Evolutionary conservation across 2,888 invertebrate species (phyloP).

Genomic region (Thumatha senex): DNA sequence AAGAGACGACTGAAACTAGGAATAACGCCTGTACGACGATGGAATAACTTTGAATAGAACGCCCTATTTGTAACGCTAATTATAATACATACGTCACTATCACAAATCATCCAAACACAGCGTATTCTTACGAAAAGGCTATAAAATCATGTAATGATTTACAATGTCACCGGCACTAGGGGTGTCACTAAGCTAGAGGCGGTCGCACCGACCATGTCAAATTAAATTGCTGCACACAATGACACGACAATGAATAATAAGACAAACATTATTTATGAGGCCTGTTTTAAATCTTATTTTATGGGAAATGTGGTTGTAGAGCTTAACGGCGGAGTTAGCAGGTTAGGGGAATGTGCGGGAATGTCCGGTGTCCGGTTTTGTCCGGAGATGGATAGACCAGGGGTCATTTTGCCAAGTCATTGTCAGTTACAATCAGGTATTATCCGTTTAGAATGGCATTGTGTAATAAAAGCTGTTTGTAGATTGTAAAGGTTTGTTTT

Average conservation of each 20-base stretch:
- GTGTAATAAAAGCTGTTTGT: constrained; percentile 8
- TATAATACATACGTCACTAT: not conserved
- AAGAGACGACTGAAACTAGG: too few species aligned
- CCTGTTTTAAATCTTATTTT: constrained; percentile 77
- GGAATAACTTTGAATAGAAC: too few species aligned
- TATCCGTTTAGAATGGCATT: constrained; percentile 17
- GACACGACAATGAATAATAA: constrained; percentile 56
- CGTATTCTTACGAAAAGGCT: not conserved
- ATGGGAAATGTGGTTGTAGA: constrained; percentile 77
- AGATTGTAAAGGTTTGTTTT: constrained; percentile 1
- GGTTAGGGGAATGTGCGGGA: constrained; percentile 48
- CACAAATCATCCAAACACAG: not conserved
- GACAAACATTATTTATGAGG: constrained; percentile 60
- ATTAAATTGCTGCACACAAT: constrained; percentile 61
- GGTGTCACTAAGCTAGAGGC: constrained; percentile 43
- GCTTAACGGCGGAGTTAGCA: constrained; percentile 69
- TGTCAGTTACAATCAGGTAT: constrained; percentile 25
- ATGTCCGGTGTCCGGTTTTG: constrained; percentile 47
- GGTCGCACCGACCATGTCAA: constrained; percentile 59
- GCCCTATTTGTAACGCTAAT: not conserved
- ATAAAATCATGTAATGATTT: constrained; percentile 22
- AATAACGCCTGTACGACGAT: too few species aligned
- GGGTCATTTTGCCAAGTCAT: constrained; percentile 40
- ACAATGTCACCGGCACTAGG: constrained; percentile 21
- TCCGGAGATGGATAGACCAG: constrained; percentile 27